phyloP scores from a whole-genome alignment of 2,888 invertebrate species.

The Agriopis leucophaearia region DNA sequence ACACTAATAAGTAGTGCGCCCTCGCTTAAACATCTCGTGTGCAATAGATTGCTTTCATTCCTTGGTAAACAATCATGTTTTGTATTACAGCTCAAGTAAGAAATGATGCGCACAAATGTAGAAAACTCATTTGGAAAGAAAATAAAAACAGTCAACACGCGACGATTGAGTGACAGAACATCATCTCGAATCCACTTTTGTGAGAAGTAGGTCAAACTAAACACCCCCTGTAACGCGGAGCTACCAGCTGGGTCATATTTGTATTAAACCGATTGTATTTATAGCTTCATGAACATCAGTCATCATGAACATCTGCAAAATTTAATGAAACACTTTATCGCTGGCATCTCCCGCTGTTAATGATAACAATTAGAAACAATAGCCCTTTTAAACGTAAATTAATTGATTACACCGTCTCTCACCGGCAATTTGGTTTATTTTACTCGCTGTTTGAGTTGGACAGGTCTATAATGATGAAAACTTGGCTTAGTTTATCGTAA shows the following conservation, averaged over 20 bases:
- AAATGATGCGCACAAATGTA: background rate
- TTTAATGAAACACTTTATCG: constrained; percentile 36
- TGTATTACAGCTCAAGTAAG: background rate
- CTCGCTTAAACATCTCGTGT: too few species aligned
- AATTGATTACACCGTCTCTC: constrained; percentile 43
- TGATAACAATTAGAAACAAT: constrained; percentile 45
- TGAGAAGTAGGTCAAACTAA: constrained; percentile 65
- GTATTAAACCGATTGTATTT: constrained; percentile 56
- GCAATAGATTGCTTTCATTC: too few species aligned
- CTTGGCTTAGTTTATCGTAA: constrained; percentile 27
- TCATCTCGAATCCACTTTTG: constrained; percentile 48
- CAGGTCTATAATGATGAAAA: constrained; percentile 32
- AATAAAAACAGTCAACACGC: constrained; percentile 34
- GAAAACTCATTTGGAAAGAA: constrained; percentile 28
- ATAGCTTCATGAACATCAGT: constrained; percentile 49
- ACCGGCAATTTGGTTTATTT: constrained; percentile 44
- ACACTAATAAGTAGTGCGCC: too few species aligned
- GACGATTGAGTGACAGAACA: constrained; percentile 47
- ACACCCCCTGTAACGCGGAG: constrained; percentile 47
- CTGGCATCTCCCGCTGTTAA: constrained; percentile 38
- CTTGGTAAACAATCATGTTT: too few species aligned
- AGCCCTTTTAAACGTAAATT: constrained; percentile 38
- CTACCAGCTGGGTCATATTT: constrained; percentile 49
- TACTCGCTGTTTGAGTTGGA: constrained; percentile 31
- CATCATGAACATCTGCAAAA: constrained; percentile 34